These are phyloP conservation scores for Hassar affinis DNA, from an alignment of 2,113 vertebrate genomes.

Conservation along the genomic window DNA sequence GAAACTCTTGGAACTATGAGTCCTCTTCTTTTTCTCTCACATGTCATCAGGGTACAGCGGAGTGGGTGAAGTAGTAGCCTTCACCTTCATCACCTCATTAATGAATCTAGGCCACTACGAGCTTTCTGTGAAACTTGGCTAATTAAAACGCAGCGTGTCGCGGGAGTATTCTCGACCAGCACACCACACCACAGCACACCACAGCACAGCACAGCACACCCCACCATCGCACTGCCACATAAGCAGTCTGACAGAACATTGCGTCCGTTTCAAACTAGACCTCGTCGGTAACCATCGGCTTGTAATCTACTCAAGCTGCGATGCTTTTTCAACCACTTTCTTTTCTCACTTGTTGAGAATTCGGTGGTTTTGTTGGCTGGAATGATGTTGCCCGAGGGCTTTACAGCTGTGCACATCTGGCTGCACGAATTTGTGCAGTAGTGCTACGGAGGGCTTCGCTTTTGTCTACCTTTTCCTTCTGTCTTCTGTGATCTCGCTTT, in stretches of 20 bases:
- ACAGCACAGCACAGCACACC: too few species aligned
- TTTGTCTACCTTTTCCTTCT: not conserved
- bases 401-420: not conserved
- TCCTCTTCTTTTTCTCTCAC: not conserved
- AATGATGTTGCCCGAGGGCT: constrained; percentile 2
- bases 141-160: constrained; percentile 46
- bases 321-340: not conserved
- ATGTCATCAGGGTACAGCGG: constrained; percentile 8
- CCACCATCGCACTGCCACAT: constrained; percentile 4
- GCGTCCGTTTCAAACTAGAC: not conserved
- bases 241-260: not conserved
- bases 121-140: constrained; percentile 42
- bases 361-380: constrained; percentile 2
- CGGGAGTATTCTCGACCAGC: constrained; percentile 43
- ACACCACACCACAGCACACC: too few species aligned
- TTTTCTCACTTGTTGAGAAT: not conserved
- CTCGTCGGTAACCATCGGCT: not conserved
- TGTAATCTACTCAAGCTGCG: not conserved
- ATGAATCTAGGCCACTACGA: constrained; percentile 48
- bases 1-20: not conserved
- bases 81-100: constrained; percentile 53
- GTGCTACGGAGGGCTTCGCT: constrained; percentile 11
- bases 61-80: constrained; percentile 30
- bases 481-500: constrained; percentile 29
- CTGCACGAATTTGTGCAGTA: constrained; percentile 18